Evolutionary conservation across 2,888 invertebrate species (phyloP), one percentile per base, ranked within the genome.

Genomic region (Cerceris ruficornis): DNA sequence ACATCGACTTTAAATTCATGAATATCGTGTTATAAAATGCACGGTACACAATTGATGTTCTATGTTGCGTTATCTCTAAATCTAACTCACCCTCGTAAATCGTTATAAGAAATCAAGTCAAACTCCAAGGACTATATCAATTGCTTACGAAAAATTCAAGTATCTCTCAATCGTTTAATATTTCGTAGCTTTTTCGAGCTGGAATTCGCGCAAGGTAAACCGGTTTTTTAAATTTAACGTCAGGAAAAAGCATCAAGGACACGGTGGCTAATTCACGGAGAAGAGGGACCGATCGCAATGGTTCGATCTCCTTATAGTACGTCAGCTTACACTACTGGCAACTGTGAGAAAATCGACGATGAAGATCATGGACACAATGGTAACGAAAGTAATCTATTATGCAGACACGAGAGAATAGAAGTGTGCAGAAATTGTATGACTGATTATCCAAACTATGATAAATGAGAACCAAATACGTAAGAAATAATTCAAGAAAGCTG

Each of bases 181-280:
- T 50, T 14, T 14, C 14, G 14, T 9, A 41, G 28, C 7, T 50
- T 64, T 46, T 58, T 43, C 13, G 11, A 59, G 7, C 7, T 11
- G 50, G 28, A 46, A 13, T 11, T 41, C 46, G 15, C 17, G 11
- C 14, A 9, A 15, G 41, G 17, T 76, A 71, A 78, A 77, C 64
- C 64, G 52, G 65, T 71, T 75, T 43, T 60, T 60, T 55, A 64
- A 66, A 61, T 66, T 66, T 28, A 28, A 17, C n/a, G 28, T 0
- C 43, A 77, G 77, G 66, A 62, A 69, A 52, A n/a, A 42, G n/a
- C 39, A 28, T 49, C 49, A 58, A 58, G 65, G 72, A 77, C 60
- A 28, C 4, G 42, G 1, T 57, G 6, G 8, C 13, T 46, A 42
- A 72, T 77, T 66, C 62, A 69, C 50, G n/a, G 8, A n/a, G 15